Percentiles rank a stretch among this genome's conserved stretches.
phyloP scores from a whole-genome alignment of 1,140 invertebrate genomes.

The Tribolium madens region DNA sequence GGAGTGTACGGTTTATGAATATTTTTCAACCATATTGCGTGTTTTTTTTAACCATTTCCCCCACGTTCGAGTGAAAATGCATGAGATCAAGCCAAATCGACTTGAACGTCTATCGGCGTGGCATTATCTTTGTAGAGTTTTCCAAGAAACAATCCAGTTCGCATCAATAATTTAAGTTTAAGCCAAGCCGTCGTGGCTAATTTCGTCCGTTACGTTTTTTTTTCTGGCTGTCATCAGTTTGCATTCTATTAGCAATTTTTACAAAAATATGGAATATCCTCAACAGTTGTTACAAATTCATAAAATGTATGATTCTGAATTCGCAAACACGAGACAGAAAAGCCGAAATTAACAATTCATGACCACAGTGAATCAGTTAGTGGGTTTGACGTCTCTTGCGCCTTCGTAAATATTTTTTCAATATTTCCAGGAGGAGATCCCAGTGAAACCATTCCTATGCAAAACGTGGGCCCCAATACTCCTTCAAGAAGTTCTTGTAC shows the following conservation, averaged over 20 bases:
- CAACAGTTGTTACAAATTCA: background rate
- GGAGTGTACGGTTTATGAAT: too few relatives aligned
- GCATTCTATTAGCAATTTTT: background rate
- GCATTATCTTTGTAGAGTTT: background rate
- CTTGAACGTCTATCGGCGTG: background rate
- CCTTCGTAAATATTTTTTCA: slow-evolving; percentile 29
- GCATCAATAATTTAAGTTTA: background rate
- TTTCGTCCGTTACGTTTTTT: background rate
- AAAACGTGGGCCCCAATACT: slow-evolving; percentile 54
- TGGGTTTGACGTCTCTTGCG: slow-evolving; percentile 29
- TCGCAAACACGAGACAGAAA: slow-evolving; percentile 2
- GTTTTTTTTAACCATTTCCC: too few relatives aligned
- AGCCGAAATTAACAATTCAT: slow-evolving; percentile 18
- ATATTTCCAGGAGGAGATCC: slow-evolving; percentile 48
- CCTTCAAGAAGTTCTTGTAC: slow-evolving; percentile 59
- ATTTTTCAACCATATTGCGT: too few relatives aligned
- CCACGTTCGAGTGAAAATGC: background rate
- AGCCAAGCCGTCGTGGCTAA: background rate
- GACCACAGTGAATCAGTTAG: slow-evolving; percentile 5
- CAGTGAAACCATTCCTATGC: slow-evolving; percentile 58
- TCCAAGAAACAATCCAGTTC: background rate
- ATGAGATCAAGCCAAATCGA: background rate
- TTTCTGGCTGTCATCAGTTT: background rate
- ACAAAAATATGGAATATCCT: background rate
- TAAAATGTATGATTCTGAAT: slow-evolving; percentile 4